Conservation (phyloP, 2,113 vertebrate genomes). For the Leiothrix lutea region DNA sequence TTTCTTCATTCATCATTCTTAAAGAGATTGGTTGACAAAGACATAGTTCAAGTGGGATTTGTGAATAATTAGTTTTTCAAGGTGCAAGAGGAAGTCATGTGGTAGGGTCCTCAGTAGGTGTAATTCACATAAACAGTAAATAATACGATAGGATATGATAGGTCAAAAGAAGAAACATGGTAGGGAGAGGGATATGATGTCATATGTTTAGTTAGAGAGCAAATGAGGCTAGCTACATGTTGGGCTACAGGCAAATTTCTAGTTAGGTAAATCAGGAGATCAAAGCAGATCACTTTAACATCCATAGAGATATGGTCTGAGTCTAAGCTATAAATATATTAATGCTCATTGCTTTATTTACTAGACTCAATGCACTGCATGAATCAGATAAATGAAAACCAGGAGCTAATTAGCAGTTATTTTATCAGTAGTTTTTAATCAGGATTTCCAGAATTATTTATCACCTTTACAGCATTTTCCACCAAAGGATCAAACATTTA, state of each 20-base stretch:
- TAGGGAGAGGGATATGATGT: background rate
- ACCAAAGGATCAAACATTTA: background rate
- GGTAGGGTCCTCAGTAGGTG: background rate
- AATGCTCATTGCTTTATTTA: background rate
- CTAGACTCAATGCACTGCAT: background rate
- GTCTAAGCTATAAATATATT: background rate
- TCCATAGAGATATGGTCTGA: background rate
- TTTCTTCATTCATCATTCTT: background rate
- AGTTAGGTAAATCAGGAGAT: background rate
- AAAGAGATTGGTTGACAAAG: background rate
- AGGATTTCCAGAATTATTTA: background rate
- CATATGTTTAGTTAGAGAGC: background rate
- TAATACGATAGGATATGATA: background rate
- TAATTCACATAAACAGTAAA: background rate
- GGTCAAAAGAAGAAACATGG: background rate
- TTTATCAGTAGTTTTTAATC: background rate
- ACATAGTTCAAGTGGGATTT: background rate
- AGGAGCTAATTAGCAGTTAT: background rate
- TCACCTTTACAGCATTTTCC: background rate
- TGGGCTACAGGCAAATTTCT: background rate
- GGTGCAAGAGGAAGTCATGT: background rate
- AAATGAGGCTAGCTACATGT: background rate
- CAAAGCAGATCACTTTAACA: background rate
- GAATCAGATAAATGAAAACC: background rate
- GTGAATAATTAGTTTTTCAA: background rate